Percentiles rank a stretch among this genome's conserved stretches.
phyloP scores from a whole-genome alignment of 2,797 vertebrate species.

The Peromyscus nudipes region DNA sequence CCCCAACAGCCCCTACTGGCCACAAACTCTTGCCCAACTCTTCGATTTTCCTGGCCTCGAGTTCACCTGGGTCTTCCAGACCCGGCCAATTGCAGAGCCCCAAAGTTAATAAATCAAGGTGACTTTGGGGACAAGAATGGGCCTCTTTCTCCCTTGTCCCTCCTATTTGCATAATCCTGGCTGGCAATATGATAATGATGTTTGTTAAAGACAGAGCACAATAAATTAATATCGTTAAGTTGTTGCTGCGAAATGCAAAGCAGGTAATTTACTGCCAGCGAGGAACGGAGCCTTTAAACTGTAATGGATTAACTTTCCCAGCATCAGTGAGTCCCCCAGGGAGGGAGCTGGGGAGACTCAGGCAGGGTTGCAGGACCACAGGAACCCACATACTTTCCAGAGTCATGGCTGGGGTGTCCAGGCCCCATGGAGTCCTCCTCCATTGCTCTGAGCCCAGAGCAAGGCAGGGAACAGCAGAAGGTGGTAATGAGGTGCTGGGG shows the following conservation, averaged over 20 bases:
- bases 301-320: slow-evolving; percentile 87
- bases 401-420: not conserved
- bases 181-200: slow-evolving; percentile 90
- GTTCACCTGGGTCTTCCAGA: slow-evolving; percentile 52
- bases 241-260: slow-evolving; percentile 89
- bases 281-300: slow-evolving; percentile 84
- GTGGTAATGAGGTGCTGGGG: accelerated
- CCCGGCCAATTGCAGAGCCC: slow-evolving; percentile 55
- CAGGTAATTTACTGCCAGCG: slow-evolving; percentile 87
- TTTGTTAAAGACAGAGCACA: slow-evolving; percentile 91
- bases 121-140: slow-evolving; percentile 88
- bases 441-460: not conserved
- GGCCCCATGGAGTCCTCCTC: not conserved
- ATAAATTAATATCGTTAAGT: slow-evolving; percentile 91
- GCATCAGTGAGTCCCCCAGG: slow-evolving; percentile 75
- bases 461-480: no score
- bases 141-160: slow-evolving; percentile 84
- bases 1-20: not conserved
- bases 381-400: not conserved
- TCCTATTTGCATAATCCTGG: slow-evolving; percentile 91
- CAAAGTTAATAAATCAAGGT: slow-evolving; percentile 89
- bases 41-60: not conserved
- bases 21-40: not conserved
- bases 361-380: not conserved
- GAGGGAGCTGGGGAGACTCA: slow-evolving; percentile 26